These are phyloP conservation scores for Burhinus oedicnemus DNA, from an alignment of 2,113 vertebrate genomes.

Conservation along the genomic window DNA sequence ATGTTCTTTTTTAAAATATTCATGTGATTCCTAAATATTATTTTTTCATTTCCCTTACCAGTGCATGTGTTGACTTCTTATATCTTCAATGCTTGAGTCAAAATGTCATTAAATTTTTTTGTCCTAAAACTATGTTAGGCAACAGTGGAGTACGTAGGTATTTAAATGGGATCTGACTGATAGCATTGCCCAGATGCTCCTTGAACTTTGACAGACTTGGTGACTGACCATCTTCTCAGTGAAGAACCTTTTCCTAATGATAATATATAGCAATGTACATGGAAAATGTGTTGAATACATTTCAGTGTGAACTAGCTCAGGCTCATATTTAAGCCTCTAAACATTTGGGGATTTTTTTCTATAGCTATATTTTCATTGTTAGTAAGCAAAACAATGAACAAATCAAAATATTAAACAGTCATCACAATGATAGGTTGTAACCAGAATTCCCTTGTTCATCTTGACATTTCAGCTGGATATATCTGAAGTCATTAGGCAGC, in stretches of 20 bases:
- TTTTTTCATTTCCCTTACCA: neutral
- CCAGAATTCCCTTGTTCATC: neutral
- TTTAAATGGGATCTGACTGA: neutral
- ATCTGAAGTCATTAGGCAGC: neutral
- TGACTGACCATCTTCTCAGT: neutral
- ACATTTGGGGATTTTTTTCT: neutral
- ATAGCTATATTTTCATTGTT: neutral
- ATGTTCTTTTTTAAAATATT: neutral
- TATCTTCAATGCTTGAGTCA: neutral
- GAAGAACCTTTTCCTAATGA: neutral
- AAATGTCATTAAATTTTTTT: neutral
- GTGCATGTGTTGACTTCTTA: neutral
- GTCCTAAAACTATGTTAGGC: neutral
- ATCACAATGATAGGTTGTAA: neutral
- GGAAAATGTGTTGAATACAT: neutral
- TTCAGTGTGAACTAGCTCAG: neutral
- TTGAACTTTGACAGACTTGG: neutral
- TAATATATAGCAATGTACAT: neutral
- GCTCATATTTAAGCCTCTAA: neutral
- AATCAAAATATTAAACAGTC: neutral
- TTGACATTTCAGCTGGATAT: neutral
- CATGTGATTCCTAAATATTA: neutral
- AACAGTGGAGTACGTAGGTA: neutral
- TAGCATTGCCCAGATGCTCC: fast-evolving
- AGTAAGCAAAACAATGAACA: neutral